phyloP scores from a whole-genome alignment of 2,888 invertebrate genomes.

The Lordiphosa andalusiaca region DNA sequence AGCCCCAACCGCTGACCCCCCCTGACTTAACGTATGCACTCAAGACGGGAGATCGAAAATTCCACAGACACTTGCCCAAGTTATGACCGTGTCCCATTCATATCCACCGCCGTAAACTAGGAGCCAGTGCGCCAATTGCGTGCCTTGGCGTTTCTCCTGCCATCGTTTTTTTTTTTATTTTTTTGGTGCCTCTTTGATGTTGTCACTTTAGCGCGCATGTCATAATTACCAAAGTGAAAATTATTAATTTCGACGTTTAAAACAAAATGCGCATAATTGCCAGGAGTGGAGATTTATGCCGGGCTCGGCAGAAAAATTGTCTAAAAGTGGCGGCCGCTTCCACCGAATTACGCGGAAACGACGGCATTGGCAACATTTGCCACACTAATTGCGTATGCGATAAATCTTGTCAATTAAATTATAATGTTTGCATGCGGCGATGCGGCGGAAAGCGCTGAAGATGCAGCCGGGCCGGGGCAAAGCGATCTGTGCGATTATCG shows the following conservation, averaged over 20 bases:
- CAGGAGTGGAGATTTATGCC: slow-evolving; percentile 65
- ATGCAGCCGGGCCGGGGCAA: slow-evolving; percentile 64
- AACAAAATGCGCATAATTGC: slow-evolving; percentile 75
- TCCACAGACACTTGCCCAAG: slow-evolving; percentile 16
- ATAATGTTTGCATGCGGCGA: slow-evolving; percentile 77
- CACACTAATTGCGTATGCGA: slow-evolving; percentile 79
- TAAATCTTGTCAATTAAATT: slow-evolving; percentile 81
- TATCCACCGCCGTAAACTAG: slow-evolving; percentile 16
- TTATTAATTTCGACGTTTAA: slow-evolving; percentile 76
- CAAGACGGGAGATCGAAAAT: slow-evolving; percentile 24
- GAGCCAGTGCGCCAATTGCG: background rate
- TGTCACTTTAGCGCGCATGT: slow-evolving; percentile 73
- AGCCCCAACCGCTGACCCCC: too few relatives aligned
- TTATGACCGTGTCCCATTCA: slow-evolving; percentile 11
- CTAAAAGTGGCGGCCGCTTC: slow-evolving; percentile 54
- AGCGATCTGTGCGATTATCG: slow-evolving; percentile 78
- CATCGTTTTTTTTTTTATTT: too few relatives aligned
- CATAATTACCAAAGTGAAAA: slow-evolving; percentile 77
- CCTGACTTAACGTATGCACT: too few relatives aligned
- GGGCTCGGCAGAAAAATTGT: slow-evolving; percentile 67
- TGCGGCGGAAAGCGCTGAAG: slow-evolving; percentile 61
- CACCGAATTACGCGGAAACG: slow-evolving; percentile 74
- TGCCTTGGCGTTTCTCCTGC: slow-evolving; percentile 1
- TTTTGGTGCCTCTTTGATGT: slow-evolving; percentile 59
- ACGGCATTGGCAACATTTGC: slow-evolving; percentile 64